Evolutionary conservation across 2,888 invertebrate genomes (phyloP).

Genomic region (Amphipyra berbera): DNA sequence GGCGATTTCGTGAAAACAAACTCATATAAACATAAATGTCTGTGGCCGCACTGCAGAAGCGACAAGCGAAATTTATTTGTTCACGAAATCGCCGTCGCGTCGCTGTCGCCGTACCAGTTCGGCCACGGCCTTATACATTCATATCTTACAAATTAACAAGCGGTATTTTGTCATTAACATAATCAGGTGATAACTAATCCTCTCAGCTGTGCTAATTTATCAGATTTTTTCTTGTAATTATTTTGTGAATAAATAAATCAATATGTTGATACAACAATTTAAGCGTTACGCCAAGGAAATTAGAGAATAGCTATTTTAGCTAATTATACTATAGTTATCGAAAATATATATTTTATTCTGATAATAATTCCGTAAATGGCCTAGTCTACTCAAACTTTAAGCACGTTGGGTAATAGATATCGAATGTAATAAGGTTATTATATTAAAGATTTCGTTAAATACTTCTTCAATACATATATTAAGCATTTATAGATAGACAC

Average conservation of each 20-base stretch:
- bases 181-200: slow-evolving; percentile 27
- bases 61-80: too few relatives aligned
- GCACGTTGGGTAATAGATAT: background rate
- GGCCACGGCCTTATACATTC: too few relatives aligned
- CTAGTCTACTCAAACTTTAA: background rate
- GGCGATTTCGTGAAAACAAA: too few relatives aligned
- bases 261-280: background rate
- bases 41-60: too few relatives aligned
- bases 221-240: background rate
- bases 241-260: too few relatives aligned
- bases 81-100: too few relatives aligned
- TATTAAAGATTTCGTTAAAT: background rate
- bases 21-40: too few relatives aligned
- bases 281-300: background rate
- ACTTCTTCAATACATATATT: background rate
- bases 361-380: background rate
- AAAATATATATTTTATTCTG: background rate
- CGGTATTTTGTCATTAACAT: slow-evolving; percentile 17
- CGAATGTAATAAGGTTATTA: background rate
- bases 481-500: slow-evolving; percentile 17
- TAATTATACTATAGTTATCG: slow-evolving; percentile 1
- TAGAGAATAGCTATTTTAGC: background rate
- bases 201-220: background rate
- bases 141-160: slow-evolving; percentile 23
- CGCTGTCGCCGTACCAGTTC: too few relatives aligned